phyloP scores from a whole-genome alignment of 2,113 vertebrate genomes.

The Neotoma lepida region DNA sequence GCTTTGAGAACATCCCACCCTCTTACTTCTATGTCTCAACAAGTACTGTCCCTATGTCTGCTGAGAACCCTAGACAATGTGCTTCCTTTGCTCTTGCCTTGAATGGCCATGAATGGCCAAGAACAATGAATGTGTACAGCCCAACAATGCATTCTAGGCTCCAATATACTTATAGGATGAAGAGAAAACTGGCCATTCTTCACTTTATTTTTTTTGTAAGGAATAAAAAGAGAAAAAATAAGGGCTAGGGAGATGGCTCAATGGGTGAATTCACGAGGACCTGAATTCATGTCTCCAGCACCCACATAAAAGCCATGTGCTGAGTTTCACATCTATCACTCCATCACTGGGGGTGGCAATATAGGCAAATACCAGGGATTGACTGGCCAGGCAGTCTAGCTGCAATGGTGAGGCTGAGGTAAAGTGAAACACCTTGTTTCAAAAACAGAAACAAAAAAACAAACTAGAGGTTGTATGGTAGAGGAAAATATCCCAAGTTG shows the following conservation, averaged over 20 bases:
- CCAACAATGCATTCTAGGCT: conserved; percentile 94
- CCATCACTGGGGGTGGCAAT: too few species aligned
- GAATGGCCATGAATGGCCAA: conserved; percentile 82
- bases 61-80: conserved; percentile 97
- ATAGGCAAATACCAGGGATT: background rate
- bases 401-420: background rate
- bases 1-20: conserved; percentile 94
- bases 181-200: conserved; percentile 96
- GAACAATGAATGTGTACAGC: conserved; percentile 94
- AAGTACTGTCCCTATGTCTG: conserved; percentile 92
- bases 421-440: background rate
- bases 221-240: conserved; percentile 87
- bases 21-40: conserved; percentile 94
- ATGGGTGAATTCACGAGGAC: too few species aligned
- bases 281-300: background rate
- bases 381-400: background rate
- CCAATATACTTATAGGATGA: conserved; percentile 96
- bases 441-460: background rate
- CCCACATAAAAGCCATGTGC: background rate
- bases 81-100: conserved; percentile 95
- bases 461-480: too few species aligned
- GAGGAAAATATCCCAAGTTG: background rate
- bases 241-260: background rate
- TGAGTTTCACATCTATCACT: too few species aligned
- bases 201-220: conserved; percentile 95